phyloP scores from a whole-genome alignment of 2,888 invertebrate genomes.

The Macrosoma leucophasiata region DNA sequence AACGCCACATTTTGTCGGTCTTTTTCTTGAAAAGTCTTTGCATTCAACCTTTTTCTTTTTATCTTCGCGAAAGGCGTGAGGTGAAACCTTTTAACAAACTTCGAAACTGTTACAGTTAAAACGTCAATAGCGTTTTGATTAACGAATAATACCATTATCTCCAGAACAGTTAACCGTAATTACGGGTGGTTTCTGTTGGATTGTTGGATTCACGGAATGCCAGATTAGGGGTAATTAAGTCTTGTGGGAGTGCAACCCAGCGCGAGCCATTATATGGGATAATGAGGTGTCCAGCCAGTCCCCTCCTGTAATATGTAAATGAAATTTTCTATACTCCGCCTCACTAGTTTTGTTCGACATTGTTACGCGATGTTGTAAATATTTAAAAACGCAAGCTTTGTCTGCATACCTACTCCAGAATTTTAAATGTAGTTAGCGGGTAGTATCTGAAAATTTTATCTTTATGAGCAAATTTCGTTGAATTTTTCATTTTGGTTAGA shows the following conservation, averaged over 20 bases:
- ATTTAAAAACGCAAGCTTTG: constrained; percentile 38
- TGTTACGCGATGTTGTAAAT: constrained; percentile 13
- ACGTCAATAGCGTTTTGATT: too few species aligned
- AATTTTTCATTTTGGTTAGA: too few species aligned
- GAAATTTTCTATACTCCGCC: constrained; percentile 55
- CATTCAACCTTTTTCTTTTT: too few species aligned
- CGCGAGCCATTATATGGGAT: constrained; percentile 63
- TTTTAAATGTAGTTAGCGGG: neutral
- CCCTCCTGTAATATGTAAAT: constrained; percentile 65
- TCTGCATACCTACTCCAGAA: neutral
- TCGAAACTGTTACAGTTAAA: too few species aligned
- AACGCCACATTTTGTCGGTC: too few species aligned
- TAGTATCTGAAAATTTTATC: too few species aligned
- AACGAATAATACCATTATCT: too few species aligned
- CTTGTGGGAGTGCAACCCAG: constrained; percentile 58
- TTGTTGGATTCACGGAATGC: constrained; percentile 61
- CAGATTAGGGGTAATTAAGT: constrained; percentile 70
- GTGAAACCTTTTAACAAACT: too few species aligned
- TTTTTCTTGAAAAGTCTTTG: too few species aligned
- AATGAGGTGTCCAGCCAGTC: constrained; percentile 70
- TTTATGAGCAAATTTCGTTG: too few species aligned
- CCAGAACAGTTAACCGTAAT: constrained; percentile 60
- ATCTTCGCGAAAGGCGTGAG: too few species aligned
- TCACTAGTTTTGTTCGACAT: constrained; percentile 35
- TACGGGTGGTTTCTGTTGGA: constrained; percentile 59